These are phyloP conservation scores for Scelioninae gen. 2 DNA, from an alignment of 2,888 invertebrate species.

Conservation along the genomic window DNA sequence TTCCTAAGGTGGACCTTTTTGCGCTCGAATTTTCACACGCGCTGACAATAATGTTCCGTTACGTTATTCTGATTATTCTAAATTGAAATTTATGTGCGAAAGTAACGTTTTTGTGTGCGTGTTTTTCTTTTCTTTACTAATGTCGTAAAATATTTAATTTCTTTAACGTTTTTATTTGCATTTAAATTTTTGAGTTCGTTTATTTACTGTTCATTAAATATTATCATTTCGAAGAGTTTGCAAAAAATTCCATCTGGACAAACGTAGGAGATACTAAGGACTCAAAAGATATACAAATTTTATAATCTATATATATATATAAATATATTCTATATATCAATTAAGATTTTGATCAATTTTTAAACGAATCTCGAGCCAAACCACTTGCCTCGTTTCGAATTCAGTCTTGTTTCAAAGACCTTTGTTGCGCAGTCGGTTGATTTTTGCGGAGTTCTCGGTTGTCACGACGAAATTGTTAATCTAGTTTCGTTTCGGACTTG, in stretches of 20 bases:
- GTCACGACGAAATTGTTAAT: slow-evolving; percentile 33
- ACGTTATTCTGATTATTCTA: no score
- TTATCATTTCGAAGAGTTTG: neutral
- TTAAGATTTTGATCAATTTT: slow-evolving; percentile 5
- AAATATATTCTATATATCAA: slow-evolving; percentile 5
- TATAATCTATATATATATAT: slow-evolving; percentile 23
- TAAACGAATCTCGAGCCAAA: slow-evolving; percentile 2
- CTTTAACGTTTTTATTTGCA: no score
- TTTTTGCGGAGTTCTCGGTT: slow-evolving; percentile 34
- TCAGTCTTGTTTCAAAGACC: slow-evolving; percentile 32
- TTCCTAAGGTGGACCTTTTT: slow-evolving; percentile 43
- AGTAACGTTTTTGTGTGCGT: no score
- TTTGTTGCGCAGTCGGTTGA: slow-evolving; percentile 47
- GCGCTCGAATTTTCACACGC: slow-evolving; percentile 3
- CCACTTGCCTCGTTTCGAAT: slow-evolving; percentile 15
- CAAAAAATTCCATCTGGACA: slow-evolving; percentile 14
- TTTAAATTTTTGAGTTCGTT: no score
- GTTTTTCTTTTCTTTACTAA: no score
- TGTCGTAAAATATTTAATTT: no score
- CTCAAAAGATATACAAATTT: slow-evolving; percentile 7
- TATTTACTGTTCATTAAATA: no score
- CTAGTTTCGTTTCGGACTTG: slow-evolving; percentile 38
- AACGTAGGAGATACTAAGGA: neutral
- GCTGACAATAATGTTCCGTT: slow-evolving; percentile 48
- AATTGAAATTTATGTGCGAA: neutral